Percentiles rank a stretch among this genome's conserved stretches.
Evolutionary conservation across 2,888 invertebrate species (phyloP).

Genomic region (Heteropelma amictum): DNA sequence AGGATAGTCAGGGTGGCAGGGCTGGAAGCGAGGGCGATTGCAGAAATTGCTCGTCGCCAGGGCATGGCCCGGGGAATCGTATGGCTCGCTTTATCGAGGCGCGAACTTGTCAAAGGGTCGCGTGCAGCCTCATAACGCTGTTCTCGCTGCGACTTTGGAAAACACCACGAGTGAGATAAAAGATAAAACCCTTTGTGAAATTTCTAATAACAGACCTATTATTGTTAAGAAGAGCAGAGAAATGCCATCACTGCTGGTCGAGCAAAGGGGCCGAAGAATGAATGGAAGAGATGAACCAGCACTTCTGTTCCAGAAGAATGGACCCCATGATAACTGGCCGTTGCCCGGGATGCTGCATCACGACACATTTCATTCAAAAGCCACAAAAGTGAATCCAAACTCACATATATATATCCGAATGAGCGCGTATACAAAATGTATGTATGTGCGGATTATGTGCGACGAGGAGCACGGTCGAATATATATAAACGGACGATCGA

Average conservation of each 20-base stretch:
- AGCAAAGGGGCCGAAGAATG: neutral
- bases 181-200: conserved; percentile 68
- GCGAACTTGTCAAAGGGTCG: conserved; percentile 51
- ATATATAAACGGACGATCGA: neutral
- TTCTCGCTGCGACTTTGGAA: too few species aligned
- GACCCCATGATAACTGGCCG: neutral
- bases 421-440: too few species aligned
- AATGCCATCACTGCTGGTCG: neutral
- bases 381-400: neutral
- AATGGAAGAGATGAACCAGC: neutral
- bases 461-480: neutral
- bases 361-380: neutral
- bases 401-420: too few species aligned
- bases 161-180: too few species aligned
- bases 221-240: conserved; percentile 70
- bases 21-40: neutral
- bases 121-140: neutral
- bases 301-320: neutral
- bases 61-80: conserved; percentile 45
- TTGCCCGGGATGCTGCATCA: neutral
- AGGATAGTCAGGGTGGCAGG: neutral
- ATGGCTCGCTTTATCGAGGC: conserved; percentile 44
- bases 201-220: conserved; percentile 74
- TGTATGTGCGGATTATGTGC: neutral
- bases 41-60: conserved; percentile 1